Evolutionary conservation across 2,797 vertebrate genomes (phyloP).

Genomic region (Melanotaenia nigrans): DNA sequence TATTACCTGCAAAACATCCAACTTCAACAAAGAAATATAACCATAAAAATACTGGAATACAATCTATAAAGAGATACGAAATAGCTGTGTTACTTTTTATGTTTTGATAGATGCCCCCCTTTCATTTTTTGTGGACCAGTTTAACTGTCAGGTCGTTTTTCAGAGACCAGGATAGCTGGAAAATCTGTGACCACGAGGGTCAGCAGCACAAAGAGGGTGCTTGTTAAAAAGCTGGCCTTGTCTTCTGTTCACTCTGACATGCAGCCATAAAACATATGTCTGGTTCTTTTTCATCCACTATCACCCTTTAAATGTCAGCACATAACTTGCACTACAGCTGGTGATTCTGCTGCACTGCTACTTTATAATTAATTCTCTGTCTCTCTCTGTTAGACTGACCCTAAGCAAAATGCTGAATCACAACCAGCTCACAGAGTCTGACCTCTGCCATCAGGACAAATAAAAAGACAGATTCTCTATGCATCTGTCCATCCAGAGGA

Average conservation of each 20-base stretch:
- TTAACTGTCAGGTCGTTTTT: conserved; percentile 48
- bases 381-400: neutral
- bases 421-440: conserved; percentile 31
- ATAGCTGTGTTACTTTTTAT: conserved; percentile 28
- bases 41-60: conserved; percentile 11
- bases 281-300: neutral
- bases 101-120: conserved; percentile 38
- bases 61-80: conserved; percentile 14
- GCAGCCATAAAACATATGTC: conserved; percentile 28
- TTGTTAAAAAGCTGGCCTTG: conserved; percentile 55
- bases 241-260: conserved; percentile 37
- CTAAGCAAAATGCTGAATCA: conserved; percentile 37
- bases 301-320: conserved; percentile 9
- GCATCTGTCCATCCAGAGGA: conserved; percentile 21
- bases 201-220: conserved; percentile 60
- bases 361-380: neutral
- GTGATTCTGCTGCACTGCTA: neutral
- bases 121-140: conserved; percentile 41
- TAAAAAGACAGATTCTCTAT: conserved; percentile 32
- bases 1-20: conserved; percentile 31
- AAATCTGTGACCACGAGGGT: conserved; percentile 54
- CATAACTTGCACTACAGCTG: conserved; percentile 1
- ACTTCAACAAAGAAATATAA: neutral
- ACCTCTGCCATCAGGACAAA: conserved; percentile 44
- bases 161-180: conserved; percentile 64